Percentiles rank a stretch among this genome's conserved stretches.
These are phyloP conservation scores for Platycnemis pennipes DNA, from an alignment of 2,888 invertebrate species.

Conservation along the genomic window DNA sequence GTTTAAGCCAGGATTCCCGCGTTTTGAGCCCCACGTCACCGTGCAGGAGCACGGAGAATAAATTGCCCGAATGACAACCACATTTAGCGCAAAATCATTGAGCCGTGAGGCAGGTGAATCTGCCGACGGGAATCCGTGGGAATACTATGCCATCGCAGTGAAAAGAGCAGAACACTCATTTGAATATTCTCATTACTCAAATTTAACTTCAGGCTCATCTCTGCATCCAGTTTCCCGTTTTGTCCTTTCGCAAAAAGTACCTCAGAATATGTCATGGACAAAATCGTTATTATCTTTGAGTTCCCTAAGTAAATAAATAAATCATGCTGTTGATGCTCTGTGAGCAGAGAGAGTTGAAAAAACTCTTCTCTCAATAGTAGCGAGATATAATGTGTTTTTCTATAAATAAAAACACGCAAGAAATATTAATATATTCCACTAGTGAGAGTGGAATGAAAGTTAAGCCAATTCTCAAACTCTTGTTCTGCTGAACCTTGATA, in stretches of 20 bases:
- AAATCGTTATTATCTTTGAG: no score
- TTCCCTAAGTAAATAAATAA: no score
- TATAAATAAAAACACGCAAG: no score
- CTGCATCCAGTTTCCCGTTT: not conserved
- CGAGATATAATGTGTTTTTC: no score
- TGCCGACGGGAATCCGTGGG: not conserved
- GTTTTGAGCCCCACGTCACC: constrained; percentile 51
- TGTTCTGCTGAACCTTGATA: no score
- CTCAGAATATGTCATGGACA: no score
- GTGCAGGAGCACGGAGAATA: not conserved
- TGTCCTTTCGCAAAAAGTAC: not conserved
- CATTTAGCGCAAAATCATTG: not conserved
- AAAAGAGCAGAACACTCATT: not conserved
- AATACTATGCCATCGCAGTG: not conserved
- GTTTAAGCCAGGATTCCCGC: constrained; percentile 33
- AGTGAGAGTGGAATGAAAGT: no score
- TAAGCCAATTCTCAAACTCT: no score
- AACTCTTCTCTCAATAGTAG: no score
- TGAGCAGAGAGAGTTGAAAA: no score
- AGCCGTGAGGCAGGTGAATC: not conserved
- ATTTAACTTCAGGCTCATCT: not conserved
- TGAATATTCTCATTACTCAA: not conserved
- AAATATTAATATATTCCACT: no score
- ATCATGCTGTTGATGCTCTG: no score
- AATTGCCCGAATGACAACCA: not conserved